Evolutionary conservation across 2,797 vertebrate genomes (phyloP).

Genomic region (Neostethus bicornis): DNA sequence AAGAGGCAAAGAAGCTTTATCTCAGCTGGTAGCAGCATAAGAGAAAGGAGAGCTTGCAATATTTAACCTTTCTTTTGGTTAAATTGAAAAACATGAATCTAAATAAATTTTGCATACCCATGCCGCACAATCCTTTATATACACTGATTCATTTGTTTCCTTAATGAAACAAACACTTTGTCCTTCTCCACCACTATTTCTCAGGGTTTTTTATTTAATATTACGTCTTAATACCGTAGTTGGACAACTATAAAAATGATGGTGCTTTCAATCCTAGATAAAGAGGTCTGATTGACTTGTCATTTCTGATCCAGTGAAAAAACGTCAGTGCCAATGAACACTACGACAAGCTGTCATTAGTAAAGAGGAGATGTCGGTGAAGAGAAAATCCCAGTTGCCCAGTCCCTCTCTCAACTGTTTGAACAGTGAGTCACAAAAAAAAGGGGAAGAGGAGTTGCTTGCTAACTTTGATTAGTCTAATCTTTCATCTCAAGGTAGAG

Average conservation of each 20-base stretch:
- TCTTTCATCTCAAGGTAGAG: neutral
- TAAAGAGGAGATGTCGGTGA: neutral
- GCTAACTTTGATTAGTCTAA: constrained; percentile 5
- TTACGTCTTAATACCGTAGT: neutral
- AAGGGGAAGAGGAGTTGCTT: neutral
- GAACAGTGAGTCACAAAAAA: constrained; percentile 3
- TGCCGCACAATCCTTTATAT: no score
- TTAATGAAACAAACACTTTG: no score
- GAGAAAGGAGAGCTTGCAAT: no score
- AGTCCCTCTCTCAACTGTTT: neutral
- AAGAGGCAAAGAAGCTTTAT: neutral
- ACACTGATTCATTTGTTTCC: no score
- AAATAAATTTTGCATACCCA: no score
- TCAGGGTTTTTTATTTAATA: neutral
- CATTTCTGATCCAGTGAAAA: neutral
- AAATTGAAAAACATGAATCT: no score
- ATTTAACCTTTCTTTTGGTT: no score
- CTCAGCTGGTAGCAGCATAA: neutral
- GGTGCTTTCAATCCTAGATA: neutral
- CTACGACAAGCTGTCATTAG: neutral
- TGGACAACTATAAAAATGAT: neutral
- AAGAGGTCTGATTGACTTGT: neutral
- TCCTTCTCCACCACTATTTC: neutral
- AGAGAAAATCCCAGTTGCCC: neutral
- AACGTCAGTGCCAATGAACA: neutral